phyloP scores from a whole-genome alignment of 2,797 vertebrate genomes.

The Mycteria americana region DNA sequence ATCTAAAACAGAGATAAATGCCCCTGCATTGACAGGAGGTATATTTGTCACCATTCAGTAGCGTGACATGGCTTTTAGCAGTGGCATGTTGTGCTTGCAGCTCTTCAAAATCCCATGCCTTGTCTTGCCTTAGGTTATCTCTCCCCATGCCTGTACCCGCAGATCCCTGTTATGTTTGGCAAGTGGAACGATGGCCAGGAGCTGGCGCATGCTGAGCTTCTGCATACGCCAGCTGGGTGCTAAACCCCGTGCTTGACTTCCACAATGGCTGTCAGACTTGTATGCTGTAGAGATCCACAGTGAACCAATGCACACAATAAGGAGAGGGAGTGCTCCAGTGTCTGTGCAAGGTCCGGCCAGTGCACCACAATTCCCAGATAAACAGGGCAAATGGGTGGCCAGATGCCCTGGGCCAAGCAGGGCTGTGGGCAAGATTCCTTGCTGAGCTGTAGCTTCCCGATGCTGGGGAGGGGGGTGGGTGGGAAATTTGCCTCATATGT shows the following conservation, averaged over 20 bases:
- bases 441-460: background rate
- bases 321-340: background rate
- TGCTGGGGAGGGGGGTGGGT: background rate
- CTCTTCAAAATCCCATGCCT: background rate
- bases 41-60: background rate
- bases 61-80: background rate
- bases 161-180: background rate
- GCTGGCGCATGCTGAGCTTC: background rate
- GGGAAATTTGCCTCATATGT: background rate
- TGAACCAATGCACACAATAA: accelerated
- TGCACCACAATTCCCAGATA: background rate
- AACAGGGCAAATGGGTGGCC: background rate
- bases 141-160: background rate
- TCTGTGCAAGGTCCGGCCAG: background rate
- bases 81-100: background rate
- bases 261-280: background rate
- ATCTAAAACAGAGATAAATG: background rate
- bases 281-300: background rate
- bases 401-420: accelerated
- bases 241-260: background rate
- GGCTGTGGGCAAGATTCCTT: background rate
- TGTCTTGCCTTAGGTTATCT: background rate
- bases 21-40: background rate
- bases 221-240: background rate
- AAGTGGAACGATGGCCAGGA: background rate